A percentile compares a stretch with the other conserved stretches of the same genome.
These are phyloP conservation scores for Calliscelio sp. DNA, from an alignment of 2,888 invertebrate genomes.

Conservation along the genomic window DNA sequence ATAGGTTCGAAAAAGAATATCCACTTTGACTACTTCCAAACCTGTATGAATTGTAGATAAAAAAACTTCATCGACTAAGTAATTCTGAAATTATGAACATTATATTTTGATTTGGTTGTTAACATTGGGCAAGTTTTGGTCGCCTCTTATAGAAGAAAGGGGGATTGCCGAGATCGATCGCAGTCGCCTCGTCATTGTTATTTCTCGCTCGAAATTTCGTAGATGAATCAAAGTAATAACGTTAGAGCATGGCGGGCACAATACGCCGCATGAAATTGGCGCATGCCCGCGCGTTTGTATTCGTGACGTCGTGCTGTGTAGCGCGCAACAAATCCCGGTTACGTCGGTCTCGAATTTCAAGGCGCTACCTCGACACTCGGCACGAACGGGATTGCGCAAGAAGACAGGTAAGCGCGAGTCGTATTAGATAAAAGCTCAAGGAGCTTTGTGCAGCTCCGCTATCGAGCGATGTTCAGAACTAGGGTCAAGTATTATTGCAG, in stretches of 20 bases:
- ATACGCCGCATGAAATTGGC: conserved; percentile 51
- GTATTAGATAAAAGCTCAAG: conserved; percentile 56
- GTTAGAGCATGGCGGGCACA: conserved; percentile 53
- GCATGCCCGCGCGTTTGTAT: conserved; percentile 58
- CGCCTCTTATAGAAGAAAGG: conserved; percentile 11
- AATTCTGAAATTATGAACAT: not conserved
- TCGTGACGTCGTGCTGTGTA: conserved; percentile 54
- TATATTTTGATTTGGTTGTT: conserved; percentile 13
- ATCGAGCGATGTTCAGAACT: conserved; percentile 75
- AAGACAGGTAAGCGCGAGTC: conserved; percentile 50
- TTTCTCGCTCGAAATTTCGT: conserved; percentile 55
- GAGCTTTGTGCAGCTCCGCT: conserved; percentile 76
- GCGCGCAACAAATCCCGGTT: conserved; percentile 57
- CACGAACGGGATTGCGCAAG: conserved; percentile 53
- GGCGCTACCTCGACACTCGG: conserved; percentile 59
- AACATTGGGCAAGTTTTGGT: conserved; percentile 10
- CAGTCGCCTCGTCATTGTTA: conserved; percentile 57
- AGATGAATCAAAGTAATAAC: conserved; percentile 61
- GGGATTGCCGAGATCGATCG: conserved; percentile 46
- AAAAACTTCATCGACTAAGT: no score
- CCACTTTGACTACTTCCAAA: no score
- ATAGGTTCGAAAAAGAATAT: no score
- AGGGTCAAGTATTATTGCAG: conserved; percentile 49
- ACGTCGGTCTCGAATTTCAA: conserved; percentile 63
- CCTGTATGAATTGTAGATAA: no score